Base-by-base conservation (phyloP, 2,888 invertebrate species). In the Dicranocentrus wangi region DNA sequence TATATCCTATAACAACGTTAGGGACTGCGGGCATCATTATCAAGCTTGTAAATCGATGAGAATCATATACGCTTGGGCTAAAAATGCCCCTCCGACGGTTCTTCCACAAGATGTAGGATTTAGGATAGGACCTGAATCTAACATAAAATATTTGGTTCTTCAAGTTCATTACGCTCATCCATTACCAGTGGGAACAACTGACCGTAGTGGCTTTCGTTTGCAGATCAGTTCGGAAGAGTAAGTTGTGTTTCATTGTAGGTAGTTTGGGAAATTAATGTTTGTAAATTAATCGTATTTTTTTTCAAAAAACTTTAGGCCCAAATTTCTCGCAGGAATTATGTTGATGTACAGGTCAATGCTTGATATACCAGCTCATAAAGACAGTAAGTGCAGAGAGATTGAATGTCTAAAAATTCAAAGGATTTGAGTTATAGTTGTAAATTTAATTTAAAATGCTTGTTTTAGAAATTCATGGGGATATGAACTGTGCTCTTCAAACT, bases 41-140 rank as follows among this genome's bases (percentile, higher is more conserved):
- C 87, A 79, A 76, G 87, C 89, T 19, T 90, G 90, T 81, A 85
- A 81, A 25, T 87, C 82, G 7, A 87, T 86, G 84, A 89, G 89
- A 81, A 91, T 92, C 55, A 87, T 92, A 63, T 92, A 91, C 87
- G 91, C 91, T 2, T 92, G 92, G 92, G 92, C 91, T 1, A 89
- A 91, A 88, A 91, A 92, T 87, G 92, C 92, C 0, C 91, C 91
- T 1, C 87, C 90, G 27, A 89, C 91, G 0, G 87, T 87, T 13
- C 88, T 92, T 3, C 92, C 92, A 75, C 42, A 87, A 87, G 89
- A 89, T 85, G 91, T 92, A 19, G 91, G 90, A 10, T 91, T 92
- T 87, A 88, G 90, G 39, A 88, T 91, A 5, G 91, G 91, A 7
- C 89, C 89, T 3, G 87, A 89, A 21, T 88, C 89, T 0, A 89